Evolutionary conservation across 2,888 invertebrate species (phyloP), one percentile per base, ranked within the genome.

Genomic region (Tigriopus californicus): DNA sequence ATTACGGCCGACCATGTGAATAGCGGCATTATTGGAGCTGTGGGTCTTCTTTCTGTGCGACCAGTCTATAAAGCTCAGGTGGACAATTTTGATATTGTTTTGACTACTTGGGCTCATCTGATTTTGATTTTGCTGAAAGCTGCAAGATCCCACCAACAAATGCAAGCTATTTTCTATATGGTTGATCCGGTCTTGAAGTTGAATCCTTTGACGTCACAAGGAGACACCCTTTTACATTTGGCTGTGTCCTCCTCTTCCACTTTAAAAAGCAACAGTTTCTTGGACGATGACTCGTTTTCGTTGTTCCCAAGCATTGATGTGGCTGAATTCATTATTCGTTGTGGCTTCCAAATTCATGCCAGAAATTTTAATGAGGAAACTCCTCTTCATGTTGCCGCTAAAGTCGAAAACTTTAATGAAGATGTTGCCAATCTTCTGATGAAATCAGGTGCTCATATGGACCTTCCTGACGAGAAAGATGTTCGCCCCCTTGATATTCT

Each of bases 221-320:
- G 79, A 62, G 87, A 88, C 70, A 80, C 85, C n/a, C 75, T 90
- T 63, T 76, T 92, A 62, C 91, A 91, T 74, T 76, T 90, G 64
- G 82, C 83, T 22, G 57, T 57, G 13, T 57, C 57, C 11, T 57
- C 57, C 13, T 54, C 54, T 18, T 54, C 54, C 67, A 54, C 54
- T 13, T 22, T 54, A n/a, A 25, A 54, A 18, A 54, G 54, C 41
- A 54, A 54, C 22, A 41, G 40, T 15, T 54, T 54, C 22, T 83
- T 83, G 60, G 84, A 82, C 48, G 80, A 80, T 63, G 75, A 81
- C 63, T 86, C 85, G 73, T 81, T 81, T 13, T 80, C 87, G 64
- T 80, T 66, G 60, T 59, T 80, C 82, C 83, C 68, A 80, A 80
- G 65, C 83, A 85, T 72, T 82, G 83, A 69, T 76, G 77, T 62